A percentile compares a stretch with the other conserved stretches of the same genome.
phyloP scores from a whole-genome alignment of 2,888 invertebrate genomes.

The Glyphotaelius pellucidus region DNA sequence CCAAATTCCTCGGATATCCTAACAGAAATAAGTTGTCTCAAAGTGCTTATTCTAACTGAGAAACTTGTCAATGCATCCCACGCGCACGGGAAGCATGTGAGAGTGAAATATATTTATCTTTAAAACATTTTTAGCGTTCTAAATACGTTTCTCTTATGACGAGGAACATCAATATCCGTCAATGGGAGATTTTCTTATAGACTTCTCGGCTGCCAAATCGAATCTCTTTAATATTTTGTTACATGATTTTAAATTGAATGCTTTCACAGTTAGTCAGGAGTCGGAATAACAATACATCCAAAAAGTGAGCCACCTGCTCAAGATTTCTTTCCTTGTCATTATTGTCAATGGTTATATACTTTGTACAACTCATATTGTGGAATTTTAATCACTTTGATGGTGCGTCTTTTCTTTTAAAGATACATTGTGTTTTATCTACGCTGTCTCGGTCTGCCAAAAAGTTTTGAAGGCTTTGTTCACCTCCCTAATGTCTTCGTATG shows the following conservation, averaged over 20 bases:
- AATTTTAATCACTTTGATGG: no score
- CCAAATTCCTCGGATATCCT: neutral
- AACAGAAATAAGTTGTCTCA: neutral
- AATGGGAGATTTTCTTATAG: constrained; percentile 3
- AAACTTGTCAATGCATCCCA: neutral
- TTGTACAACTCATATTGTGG: no score
- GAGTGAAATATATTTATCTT: neutral
- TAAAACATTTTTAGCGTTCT: neutral
- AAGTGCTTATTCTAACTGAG: neutral
- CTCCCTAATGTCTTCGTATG: no score
- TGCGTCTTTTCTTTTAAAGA: no score
- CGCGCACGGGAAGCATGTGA: neutral
- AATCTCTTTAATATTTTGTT: neutral
- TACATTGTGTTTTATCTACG: no score
- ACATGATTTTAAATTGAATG: neutral
- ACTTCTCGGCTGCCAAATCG: neutral
- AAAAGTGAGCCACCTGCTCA: neutral
- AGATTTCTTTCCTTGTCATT: no score
- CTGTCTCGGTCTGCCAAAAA: no score
- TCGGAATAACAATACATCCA: neutral
- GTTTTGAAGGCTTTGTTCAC: no score
- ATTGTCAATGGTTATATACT: no score
- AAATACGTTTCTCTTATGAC: constrained; percentile 14
- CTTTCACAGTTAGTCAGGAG: neutral
- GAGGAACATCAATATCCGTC: constrained; percentile 4